phyloP scores from a whole-genome alignment of 2,113 vertebrate species.

The Pomatostomus ruficeps region DNA sequence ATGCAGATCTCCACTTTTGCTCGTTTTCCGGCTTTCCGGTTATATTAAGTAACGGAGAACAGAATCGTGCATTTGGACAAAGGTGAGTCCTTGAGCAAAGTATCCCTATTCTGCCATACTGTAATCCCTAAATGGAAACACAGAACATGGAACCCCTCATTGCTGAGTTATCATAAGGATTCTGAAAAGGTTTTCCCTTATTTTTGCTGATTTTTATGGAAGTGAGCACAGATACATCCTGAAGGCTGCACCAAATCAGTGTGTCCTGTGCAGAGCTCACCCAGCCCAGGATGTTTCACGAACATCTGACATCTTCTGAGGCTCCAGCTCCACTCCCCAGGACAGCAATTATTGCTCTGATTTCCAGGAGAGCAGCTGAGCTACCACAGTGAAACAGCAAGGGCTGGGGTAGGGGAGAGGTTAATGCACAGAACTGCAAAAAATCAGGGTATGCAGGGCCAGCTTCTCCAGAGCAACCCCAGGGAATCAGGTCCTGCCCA shows the following conservation, averaged over 20 bases:
- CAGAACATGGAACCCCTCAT: not conserved
- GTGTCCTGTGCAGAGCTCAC: not conserved
- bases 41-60: not conserved
- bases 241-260: not conserved
- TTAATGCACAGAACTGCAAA: not conserved
- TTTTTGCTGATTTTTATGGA: not conserved
- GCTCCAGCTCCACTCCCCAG: not conserved
- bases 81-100: not conserved
- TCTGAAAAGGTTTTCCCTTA: not conserved
- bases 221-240: not conserved
- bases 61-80: not conserved
- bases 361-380: not conserved
- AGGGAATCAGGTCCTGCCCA: not conserved
- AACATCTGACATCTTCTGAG: not conserved
- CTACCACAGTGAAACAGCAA: not conserved
- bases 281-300: not conserved
- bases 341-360: not conserved
- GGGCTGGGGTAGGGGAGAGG: not conserved
- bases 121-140: not conserved
- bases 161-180: not conserved
- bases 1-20: not conserved
- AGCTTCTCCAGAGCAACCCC: not conserved
- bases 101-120: rapidly evolving
- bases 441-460: not conserved
- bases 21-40: not conserved